Conservation (phyloP, 2,113 vertebrate species). For the Sisor rabdophorus region DNA sequence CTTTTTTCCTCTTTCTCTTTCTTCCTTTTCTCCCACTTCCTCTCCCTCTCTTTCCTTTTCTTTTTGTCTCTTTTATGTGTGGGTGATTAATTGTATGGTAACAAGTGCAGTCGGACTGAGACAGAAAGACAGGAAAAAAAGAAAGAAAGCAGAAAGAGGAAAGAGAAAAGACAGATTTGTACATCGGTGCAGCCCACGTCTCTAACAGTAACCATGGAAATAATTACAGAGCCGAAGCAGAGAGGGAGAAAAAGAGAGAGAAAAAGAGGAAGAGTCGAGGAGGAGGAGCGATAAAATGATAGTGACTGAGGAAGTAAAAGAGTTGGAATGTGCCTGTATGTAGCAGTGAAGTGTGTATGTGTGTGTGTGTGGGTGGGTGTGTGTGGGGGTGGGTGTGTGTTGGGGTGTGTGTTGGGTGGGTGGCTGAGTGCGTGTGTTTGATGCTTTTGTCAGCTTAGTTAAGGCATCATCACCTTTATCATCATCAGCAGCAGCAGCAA, state of each 20-base stretch:
- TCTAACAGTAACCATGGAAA: conserved; percentile 78
- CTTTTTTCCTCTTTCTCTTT: neutral
- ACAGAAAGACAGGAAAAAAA: conserved; percentile 37
- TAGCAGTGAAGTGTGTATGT: no score
- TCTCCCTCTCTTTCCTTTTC: neutral
- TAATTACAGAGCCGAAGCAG: conserved; percentile 72
- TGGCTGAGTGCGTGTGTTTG: no score
- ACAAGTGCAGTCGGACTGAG: conserved; percentile 42
- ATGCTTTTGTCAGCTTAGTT: no score
- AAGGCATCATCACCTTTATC: no score
- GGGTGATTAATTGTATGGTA: conserved; percentile 50
- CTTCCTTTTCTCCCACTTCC: neutral
- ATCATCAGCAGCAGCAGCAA: no score
- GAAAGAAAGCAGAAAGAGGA: conserved; percentile 50
- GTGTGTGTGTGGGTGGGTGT: no score
- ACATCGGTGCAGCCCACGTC: conserved; percentile 68
- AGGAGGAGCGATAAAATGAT: neutral
- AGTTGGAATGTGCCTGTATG: neutral
- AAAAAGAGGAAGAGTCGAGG: conserved; percentile 34
- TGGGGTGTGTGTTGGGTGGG: no score
- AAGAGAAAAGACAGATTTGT: conserved; percentile 63
- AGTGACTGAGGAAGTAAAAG: neutral
- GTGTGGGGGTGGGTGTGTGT: no score
- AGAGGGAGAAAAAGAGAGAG: conserved; percentile 31
- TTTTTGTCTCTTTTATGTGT: conserved; percentile 23